Evolutionary conservation across 2,113 vertebrate species (phyloP).

Genomic region (Potamarius usumacintae): DNA sequence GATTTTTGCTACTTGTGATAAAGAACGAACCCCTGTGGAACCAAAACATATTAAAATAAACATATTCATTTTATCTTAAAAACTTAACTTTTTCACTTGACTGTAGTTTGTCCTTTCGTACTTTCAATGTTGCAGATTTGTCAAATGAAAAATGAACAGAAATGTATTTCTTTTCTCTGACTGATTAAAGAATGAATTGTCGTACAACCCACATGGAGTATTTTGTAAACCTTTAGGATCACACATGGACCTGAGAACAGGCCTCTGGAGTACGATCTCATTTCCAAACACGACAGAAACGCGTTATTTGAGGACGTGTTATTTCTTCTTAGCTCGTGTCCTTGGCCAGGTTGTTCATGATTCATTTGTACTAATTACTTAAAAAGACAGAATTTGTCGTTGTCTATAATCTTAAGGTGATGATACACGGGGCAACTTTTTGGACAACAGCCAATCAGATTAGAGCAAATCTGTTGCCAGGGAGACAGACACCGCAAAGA

Average conservation of each 20-base stretch:
- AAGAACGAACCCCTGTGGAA: neutral
- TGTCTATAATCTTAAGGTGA: neutral
- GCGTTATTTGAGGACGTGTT: neutral
- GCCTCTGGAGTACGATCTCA: neutral
- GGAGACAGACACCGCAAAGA: too few species aligned
- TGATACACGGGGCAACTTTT: too few species aligned
- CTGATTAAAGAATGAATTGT: neutral
- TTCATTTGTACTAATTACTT: neutral
- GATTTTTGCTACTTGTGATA: neutral
- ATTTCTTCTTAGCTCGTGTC: neutral
- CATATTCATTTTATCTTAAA: constrained; percentile 1
- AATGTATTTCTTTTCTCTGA: neutral
- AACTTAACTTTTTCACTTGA: neutral
- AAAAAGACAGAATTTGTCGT: neutral
- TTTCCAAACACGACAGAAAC: neutral
- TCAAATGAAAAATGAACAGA: neutral
- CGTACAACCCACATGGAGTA: neutral
- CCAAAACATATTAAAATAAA: neutral
- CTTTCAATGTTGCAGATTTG: neutral
- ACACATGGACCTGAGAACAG: too few species aligned
- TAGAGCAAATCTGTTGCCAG: too few species aligned
- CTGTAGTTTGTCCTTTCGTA: neutral
- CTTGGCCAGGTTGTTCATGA: neutral
- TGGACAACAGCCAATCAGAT: too few species aligned
- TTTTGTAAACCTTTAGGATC: neutral